Evolutionary conservation across 2,797 vertebrate genomes (phyloP).

Genomic region (Rhyacichthys aspro): DNA sequence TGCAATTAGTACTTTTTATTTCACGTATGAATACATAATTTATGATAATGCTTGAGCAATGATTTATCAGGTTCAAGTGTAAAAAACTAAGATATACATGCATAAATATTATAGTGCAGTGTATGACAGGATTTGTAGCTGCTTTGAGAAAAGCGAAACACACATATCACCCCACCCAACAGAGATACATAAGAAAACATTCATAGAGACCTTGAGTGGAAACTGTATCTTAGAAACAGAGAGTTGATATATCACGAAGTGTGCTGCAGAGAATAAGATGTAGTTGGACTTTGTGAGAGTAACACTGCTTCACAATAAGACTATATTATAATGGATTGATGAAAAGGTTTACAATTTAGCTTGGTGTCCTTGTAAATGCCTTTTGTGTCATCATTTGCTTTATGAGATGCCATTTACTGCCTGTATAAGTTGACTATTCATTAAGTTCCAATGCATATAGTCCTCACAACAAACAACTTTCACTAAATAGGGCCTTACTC

Average conservation of each 20-base stretch:
- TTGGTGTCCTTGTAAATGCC: neutral
- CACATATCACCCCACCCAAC: neutral
- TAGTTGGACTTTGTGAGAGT: neutral
- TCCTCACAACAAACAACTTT: no score
- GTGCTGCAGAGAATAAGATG: neutral
- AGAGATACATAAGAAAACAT: neutral
- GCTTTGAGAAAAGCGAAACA: neutral
- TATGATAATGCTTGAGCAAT: neutral
- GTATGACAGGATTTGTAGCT: neutral
- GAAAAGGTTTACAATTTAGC: neutral
- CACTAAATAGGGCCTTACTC: no score
- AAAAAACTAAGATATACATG: neutral
- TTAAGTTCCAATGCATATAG: no score
- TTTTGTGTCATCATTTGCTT: neutral
- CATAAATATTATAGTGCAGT: neutral
- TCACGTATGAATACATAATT: neutral
- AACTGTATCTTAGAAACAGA: constrained; percentile 8
- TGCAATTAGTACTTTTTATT: constrained; percentile 4
- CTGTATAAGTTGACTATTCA: no score
- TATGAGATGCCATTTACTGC: no score
- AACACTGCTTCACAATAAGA: neutral
- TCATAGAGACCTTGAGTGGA: neutral
- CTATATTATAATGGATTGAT: no score
- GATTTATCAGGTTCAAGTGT: constrained; percentile 1
- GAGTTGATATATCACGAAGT: neutral